Base-by-base conservation (phyloP, 1,140 invertebrate species). In the Ylistrum balloti region DNA sequence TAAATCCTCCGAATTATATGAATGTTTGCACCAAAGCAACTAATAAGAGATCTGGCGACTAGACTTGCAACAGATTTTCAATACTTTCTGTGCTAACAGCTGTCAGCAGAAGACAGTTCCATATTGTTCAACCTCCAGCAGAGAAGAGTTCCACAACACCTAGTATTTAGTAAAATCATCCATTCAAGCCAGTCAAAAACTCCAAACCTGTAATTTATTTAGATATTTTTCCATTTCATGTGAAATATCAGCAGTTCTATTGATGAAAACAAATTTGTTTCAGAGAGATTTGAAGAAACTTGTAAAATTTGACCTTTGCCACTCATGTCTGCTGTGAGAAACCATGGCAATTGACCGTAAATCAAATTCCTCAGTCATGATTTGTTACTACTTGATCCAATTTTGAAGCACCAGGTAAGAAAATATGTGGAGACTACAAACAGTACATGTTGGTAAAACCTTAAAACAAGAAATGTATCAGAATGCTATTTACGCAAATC, bases 181-280 rank as follows among this genome's bases (percentile, higher is more conserved):
- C 56, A 28, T 74, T 74, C n/a, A 5, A 74, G n/a, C 13, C n/a
- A 22, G 13, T 5, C 56, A 28, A 74, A n/a, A 74, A 74, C 56
- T 74, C 56, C n/a, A 74, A 74, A 74, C 56, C 56, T 74, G 56
- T 74, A 74, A 74, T 74, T 74, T 74, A 74, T 74, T 74, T 1
- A 74, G 56, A 74, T 28, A 74, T 74, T 74, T 74, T 74, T 74
- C 56, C 56, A 74, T 74, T 74, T 74, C 56, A 74, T 74, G 56
- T 28, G 56, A 74, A 74, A 74, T 28, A n/a, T 74, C 56, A 28
- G 22, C 17, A 74, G 56, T n/a, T 1, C 22, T 74, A 74, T 74
- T 74, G 56, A 74, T 74, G 56, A 74, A 74, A 74, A 74, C n/a
- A n/a, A 74, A n/a, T 74, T 74, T 74, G 56, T 74, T 28, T 74